Evolutionary conservation across 2,113 vertebrate genomes (phyloP).

Genomic region (Gavia stellata): DNA sequence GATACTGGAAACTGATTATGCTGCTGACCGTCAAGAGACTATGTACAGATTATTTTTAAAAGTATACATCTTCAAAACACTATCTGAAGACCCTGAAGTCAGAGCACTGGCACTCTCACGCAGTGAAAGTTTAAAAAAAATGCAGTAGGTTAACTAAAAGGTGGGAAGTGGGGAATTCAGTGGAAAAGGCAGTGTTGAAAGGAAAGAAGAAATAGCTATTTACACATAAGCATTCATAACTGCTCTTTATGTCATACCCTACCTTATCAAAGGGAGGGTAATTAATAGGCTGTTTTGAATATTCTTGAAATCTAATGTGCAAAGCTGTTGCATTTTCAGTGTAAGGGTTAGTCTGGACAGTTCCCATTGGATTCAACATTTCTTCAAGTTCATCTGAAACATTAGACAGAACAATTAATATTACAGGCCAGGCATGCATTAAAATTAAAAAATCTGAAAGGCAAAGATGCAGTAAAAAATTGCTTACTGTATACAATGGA

Average conservation of each 20-base stretch:
- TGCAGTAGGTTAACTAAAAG: background rate
- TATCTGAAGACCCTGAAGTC: background rate
- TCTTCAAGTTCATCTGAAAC: slow-evolving; percentile 97
- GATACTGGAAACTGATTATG: background rate
- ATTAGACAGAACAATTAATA: background rate
- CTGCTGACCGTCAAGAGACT: background rate
- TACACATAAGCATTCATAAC: background rate
- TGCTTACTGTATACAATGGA: background rate
- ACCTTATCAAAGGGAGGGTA: slow-evolving; percentile 99
- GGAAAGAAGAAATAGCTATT: background rate
- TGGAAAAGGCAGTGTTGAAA: background rate
- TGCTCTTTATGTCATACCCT: slow-evolving; percentile 1
- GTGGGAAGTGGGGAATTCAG: background rate
- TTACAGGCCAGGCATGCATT: background rate
- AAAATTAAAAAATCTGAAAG: background rate
- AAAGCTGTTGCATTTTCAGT: slow-evolving; percentile 93
- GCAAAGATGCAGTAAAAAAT: background rate
- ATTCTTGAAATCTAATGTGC: slow-evolving; percentile 90
- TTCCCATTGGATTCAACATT: slow-evolving; percentile 98
- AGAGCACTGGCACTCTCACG: background rate
- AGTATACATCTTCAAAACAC: background rate
- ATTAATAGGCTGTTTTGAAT: slow-evolving; percentile 79
- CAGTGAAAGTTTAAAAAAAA: background rate
- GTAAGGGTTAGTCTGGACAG: slow-evolving; percentile 94
- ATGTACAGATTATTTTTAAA: background rate